Evolutionary conservation across 2,113 vertebrate genomes (phyloP).

Genomic region (Tachysurus vachellii): DNA sequence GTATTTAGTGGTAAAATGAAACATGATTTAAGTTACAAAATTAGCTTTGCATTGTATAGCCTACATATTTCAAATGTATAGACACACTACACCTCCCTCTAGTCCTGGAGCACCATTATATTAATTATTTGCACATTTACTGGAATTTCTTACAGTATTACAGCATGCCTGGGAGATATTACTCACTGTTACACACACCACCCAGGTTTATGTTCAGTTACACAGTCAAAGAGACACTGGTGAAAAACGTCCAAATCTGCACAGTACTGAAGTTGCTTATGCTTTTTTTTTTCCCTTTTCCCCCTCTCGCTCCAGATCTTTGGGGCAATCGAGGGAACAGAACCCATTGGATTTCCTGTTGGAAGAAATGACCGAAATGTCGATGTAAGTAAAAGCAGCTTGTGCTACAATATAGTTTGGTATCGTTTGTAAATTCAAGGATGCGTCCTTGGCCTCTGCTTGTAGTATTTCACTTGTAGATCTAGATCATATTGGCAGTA

Average conservation of each 20-base stretch:
- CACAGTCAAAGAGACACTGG: not conserved
- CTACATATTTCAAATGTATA: not conserved
- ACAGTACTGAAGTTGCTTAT: not conserved
- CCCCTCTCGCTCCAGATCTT: constrained; percentile 77
- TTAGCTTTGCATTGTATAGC: not conserved
- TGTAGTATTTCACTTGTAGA: not conserved
- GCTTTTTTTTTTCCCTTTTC: not conserved
- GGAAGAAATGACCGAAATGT: constrained; percentile 72
- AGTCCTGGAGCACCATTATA: not conserved
- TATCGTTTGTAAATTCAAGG: not conserved
- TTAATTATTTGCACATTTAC: constrained; percentile 3
- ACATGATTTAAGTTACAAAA: not conserved
- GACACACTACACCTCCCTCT: not conserved
- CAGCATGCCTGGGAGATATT: not conserved
- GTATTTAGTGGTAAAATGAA: too few species aligned
- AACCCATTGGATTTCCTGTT: constrained; percentile 88
- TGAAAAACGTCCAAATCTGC: not conserved
- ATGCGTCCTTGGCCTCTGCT: not conserved
- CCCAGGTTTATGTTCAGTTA: not conserved
- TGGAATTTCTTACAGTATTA: not conserved
- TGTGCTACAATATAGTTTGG: not conserved
- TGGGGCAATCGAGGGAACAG: constrained; percentile 86
- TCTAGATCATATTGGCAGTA: not conserved
- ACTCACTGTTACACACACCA: constrained; percentile 4
- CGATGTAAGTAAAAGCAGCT: constrained; percentile 77